Evolutionary conservation across 2,113 vertebrate genomes (phyloP).

Genomic region (Oreotrochilus melanogaster): DNA sequence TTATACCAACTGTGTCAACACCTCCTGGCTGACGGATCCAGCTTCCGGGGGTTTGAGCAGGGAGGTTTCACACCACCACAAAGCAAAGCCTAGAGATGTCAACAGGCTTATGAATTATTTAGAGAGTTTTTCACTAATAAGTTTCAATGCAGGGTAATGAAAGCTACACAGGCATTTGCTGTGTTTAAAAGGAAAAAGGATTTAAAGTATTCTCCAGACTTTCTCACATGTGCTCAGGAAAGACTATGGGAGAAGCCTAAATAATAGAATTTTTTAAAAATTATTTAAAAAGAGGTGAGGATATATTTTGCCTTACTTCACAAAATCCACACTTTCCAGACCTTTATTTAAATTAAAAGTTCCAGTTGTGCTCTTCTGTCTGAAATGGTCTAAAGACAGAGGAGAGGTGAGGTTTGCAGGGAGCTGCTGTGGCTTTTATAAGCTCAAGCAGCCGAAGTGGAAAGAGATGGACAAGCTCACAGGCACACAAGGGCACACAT

Average conservation of each 20-base stretch:
- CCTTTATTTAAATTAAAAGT: neutral
- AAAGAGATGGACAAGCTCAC: neutral
- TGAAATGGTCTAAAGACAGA: neutral
- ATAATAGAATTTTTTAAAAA: neutral
- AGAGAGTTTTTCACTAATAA: neutral
- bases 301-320: neutral
- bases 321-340: neutral
- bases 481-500: slow-evolving; percentile 19
- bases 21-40: neutral
- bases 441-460: neutral
- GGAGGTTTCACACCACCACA: neutral
- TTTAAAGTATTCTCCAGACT: neutral
- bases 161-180: accelerated
- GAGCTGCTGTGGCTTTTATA: neutral
- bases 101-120: neutral
- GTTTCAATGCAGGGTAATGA: neutral
- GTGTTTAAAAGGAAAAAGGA: neutral
- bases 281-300: neutral
- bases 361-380: accelerated
- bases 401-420: neutral
- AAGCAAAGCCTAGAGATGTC: neutral
- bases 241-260: neutral
- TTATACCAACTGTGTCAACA: neutral
- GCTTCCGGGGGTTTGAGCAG: neutral
- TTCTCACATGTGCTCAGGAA: neutral